These are phyloP conservation scores for Acrocephalus scirpaceus DNA, from an alignment of 2,797 vertebrate genomes.

Conservation along the genomic window DNA sequence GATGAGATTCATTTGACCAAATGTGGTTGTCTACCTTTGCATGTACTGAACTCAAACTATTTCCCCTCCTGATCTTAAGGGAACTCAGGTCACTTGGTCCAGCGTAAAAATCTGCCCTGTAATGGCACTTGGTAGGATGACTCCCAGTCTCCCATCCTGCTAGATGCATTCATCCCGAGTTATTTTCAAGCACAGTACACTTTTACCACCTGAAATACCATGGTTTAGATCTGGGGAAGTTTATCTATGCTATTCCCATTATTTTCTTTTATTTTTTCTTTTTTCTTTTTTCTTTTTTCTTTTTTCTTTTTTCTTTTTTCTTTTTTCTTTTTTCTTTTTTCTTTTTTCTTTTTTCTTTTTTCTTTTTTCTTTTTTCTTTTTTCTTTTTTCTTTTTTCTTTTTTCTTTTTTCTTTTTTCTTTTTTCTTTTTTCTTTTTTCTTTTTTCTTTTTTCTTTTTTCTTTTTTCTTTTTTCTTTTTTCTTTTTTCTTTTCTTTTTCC, in stretches of 20 bases:
- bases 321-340: no score
- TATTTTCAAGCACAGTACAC: background rate
- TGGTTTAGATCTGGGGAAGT: background rate
- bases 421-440: no score
- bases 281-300: no score
- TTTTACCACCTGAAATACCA: background rate
- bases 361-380: no score
- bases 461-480: no score
- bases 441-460: no score
- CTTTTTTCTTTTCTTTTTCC: no score
- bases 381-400: no score
- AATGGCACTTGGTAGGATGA: background rate
- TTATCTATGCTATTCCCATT: background rate
- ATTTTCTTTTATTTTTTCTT: background rate
- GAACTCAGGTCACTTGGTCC: background rate
- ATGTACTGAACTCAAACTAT: background rate
- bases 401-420: background rate
- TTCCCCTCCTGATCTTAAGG: background rate
- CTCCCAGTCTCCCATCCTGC: background rate
- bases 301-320: no score
- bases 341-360: no score
- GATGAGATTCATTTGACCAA: background rate
- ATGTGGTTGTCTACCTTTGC: background rate
- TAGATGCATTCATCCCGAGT: background rate
- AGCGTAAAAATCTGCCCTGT: background rate